These are phyloP conservation scores for Caenorhabditis sp. DNA, from an alignment of 2,888 invertebrate genomes.

Conservation along the genomic window DNA sequence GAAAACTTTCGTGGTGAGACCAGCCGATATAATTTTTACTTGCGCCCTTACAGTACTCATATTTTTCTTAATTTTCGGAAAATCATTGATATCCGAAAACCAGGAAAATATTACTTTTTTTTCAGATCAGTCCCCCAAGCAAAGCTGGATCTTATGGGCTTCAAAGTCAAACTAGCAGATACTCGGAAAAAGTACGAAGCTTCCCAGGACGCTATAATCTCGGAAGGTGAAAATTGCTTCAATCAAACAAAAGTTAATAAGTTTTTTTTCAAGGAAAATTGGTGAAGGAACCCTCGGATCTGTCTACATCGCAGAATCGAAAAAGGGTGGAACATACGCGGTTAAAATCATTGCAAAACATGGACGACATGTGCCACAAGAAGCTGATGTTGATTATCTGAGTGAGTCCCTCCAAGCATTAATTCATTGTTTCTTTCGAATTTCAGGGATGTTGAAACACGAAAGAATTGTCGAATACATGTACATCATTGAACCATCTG, in stretches of 20 bases:
- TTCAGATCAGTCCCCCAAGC: constrained; percentile 34
- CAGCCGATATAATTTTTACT: background rate
- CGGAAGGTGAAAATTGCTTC: constrained; percentile 16
- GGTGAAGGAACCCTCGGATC: constrained; percentile 59
- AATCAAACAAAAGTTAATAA: too few relatives aligned
- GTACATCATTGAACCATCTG: constrained; percentile 55
- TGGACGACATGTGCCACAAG: constrained; percentile 48
- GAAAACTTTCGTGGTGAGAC: constrained; percentile 6
- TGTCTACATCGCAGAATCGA: constrained; percentile 42
- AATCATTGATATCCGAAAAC: background rate
- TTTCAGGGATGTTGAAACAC: constrained; percentile 46
- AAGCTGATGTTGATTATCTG: constrained; percentile 61
- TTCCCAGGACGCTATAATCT: constrained; percentile 46
- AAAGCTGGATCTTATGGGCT: constrained; percentile 47
- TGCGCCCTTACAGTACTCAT: background rate
- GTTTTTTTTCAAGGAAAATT: constrained; percentile 22
- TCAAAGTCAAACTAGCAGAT: constrained; percentile 51
- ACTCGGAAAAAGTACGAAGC: constrained; percentile 41
- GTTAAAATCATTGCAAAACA: constrained; percentile 56
- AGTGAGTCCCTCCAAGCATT: constrained; percentile 30
- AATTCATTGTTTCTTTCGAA: background rate
- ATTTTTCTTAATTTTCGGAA: background rate
- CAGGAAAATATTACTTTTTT: background rate
- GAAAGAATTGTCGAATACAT: constrained; percentile 58
- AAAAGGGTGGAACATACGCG: constrained; percentile 52